Percentiles rank a stretch among this genome's conserved stretches.
These are phyloP conservation scores for Conistra vaccinii DNA, from an alignment of 2,888 invertebrate genomes.

Conservation along the genomic window DNA sequence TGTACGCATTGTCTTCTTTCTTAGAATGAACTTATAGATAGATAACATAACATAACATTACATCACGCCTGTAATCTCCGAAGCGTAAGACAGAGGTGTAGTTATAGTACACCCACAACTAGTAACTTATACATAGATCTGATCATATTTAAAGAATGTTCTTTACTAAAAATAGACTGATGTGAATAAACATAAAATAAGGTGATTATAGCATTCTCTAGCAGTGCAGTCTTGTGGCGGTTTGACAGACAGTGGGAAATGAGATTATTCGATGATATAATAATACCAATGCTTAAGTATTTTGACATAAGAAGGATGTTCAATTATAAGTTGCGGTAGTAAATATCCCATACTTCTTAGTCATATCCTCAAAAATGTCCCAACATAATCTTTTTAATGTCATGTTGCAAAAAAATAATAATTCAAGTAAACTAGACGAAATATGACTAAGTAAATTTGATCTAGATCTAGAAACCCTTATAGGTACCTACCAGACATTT, in stretches of 20 bases:
- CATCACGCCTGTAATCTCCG: no score
- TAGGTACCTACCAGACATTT: no score
- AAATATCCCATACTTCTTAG: slow-evolving; percentile 52
- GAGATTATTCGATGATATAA: slow-evolving; percentile 4
- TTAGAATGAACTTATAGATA: neutral
- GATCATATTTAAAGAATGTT: no score
- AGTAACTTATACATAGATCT: neutral
- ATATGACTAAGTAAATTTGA: neutral
- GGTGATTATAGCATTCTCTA: neutral
- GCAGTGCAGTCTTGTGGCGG: neutral
- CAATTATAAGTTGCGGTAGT: slow-evolving; percentile 3
- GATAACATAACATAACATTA: no score
- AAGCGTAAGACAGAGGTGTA: no score
- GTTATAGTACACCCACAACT: no score
- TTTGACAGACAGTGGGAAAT: neutral
- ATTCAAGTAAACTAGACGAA: neutral
- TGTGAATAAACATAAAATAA: neutral
- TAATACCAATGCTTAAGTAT: neutral
- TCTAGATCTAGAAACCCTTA: no score
- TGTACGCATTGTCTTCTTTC: neutral
- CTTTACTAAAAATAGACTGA: neutral
- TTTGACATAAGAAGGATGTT: slow-evolving; percentile 27
- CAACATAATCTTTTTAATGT: slow-evolving; percentile 10
- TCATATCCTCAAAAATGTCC: slow-evolving; percentile 47
- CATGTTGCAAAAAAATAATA: neutral